Evolutionary conservation across 2,888 invertebrate species (phyloP).

Genomic region (Pachycephus smyrnensis): DNA sequence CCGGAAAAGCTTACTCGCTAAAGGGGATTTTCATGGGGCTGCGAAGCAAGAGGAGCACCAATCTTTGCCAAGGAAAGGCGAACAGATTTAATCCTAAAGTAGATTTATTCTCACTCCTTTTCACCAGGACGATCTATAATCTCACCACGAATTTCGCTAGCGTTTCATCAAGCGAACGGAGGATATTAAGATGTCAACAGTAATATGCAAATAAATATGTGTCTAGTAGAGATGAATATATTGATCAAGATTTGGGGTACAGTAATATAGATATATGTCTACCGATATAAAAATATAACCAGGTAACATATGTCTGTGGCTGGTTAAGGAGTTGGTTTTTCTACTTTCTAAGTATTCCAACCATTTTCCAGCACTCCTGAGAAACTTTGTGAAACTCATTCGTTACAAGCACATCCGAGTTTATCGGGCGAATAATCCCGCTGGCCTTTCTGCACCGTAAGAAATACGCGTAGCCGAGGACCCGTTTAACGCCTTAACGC

Average conservation of each 20-base stretch:
- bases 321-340: neutral
- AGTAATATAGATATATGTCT: neutral
- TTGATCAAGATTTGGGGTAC: neutral
- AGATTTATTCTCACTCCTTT: slow-evolving; percentile 38
- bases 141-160: neutral
- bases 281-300: neutral
- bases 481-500: neutral
- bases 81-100: slow-evolving; percentile 51
- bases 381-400: neutral
- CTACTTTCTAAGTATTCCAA: neutral
- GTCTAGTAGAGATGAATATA: neutral
- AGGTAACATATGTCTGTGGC: neutral
- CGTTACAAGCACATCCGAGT: neutral
- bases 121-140: neutral
- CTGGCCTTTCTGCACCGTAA: neutral
- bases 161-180: neutral
- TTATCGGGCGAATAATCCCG: neutral
- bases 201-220: neutral
- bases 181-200: neutral
- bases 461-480: neutral
- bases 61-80: slow-evolving; percentile 34
- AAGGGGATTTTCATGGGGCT: slow-evolving; percentile 30
- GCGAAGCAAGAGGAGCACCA: slow-evolving; percentile 25
- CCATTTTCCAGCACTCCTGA: neutral
- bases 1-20: slow-evolving; percentile 35